Conservation (phyloP, 2,797 vertebrate genomes). For the Pagetopsis macropterus region DNA sequence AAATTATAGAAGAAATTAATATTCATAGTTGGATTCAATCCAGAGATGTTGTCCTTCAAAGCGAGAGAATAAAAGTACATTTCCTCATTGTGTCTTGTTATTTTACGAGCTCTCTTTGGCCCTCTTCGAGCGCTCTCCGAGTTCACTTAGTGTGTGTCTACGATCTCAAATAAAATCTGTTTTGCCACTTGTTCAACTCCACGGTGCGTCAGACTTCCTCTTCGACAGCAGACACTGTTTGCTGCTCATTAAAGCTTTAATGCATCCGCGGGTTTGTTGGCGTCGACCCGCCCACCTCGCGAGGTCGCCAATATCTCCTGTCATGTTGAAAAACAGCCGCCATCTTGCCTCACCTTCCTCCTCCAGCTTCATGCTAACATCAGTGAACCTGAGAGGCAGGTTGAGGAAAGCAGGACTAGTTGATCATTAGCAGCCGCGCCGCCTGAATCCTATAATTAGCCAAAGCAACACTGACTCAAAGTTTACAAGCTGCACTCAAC, state of each 20-base stretch:
- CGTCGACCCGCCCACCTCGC: constrained; percentile 18
- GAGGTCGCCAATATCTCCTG: neutral
- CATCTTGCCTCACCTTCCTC: constrained; percentile 11
- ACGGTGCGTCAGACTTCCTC: neutral
- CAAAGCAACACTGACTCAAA: constrained; percentile 56
- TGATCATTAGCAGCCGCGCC: constrained; percentile 53
- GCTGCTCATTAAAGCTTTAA: constrained; percentile 35
- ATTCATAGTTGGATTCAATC: constrained; percentile 27
- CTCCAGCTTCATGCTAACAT: neutral
- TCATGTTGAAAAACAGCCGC: constrained; percentile 6
- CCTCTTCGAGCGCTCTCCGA: neutral
- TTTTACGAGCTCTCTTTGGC: neutral
- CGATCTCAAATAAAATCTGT: neutral
- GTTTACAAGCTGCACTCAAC: constrained; percentile 58
- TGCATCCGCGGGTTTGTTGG: constrained; percentile 23
- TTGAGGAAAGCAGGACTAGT: constrained; percentile 44
- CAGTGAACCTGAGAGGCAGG: constrained; percentile 57
- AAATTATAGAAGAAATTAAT: constrained; percentile 42
- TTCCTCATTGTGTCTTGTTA: neutral
- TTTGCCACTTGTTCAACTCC: neutral
- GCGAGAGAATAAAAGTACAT: neutral
- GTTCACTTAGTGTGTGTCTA: neutral
- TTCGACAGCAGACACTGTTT: neutral
- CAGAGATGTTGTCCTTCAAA: constrained; percentile 6
- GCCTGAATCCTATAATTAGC: constrained; percentile 65